A percentile compares a stretch with the other conserved stretches of the same genome.
phyloP scores from a whole-genome alignment of 2,113 vertebrate genomes.

The Sprattus sprattus region DNA sequence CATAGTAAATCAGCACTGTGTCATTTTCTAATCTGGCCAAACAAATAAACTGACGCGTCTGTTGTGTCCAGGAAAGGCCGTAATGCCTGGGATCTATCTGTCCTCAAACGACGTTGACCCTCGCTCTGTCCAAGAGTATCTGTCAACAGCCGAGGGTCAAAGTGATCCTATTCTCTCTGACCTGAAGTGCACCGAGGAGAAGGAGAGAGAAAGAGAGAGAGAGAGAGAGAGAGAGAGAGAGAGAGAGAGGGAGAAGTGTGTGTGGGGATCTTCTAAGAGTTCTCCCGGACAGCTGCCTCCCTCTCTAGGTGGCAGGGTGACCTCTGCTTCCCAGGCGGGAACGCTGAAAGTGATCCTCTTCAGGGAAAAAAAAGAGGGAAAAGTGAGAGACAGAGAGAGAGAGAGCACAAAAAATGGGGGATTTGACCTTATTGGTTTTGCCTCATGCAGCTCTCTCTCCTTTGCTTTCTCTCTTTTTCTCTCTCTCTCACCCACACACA shows the following conservation, averaged over 20 bases:
- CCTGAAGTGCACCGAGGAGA: background rate
- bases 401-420: background rate
- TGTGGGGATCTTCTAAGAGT: background rate
- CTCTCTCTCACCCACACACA: background rate
- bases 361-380: background rate
- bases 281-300: constrained; percentile 21
- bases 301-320: constrained; percentile 56
- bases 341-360: constrained; percentile 2
- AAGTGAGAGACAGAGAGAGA: background rate
- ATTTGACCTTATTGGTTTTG: constrained; percentile 21
- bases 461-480: background rate
- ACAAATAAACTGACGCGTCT: constrained; percentile 24
- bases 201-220: background rate
- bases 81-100: constrained; percentile 5
- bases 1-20: constrained; percentile 32
- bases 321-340: constrained; percentile 40
- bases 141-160: constrained; percentile 32
- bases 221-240: background rate
- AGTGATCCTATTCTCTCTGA: constrained; percentile 25
- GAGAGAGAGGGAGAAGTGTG: background rate
- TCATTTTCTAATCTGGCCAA: constrained; percentile 28
- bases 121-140: constrained; percentile 23
- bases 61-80: constrained; percentile 18
- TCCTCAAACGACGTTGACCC: background rate
- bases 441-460: background rate